Conservation (phyloP, 2,797 vertebrate genomes). For the Cebuella pygmaea region DNA sequence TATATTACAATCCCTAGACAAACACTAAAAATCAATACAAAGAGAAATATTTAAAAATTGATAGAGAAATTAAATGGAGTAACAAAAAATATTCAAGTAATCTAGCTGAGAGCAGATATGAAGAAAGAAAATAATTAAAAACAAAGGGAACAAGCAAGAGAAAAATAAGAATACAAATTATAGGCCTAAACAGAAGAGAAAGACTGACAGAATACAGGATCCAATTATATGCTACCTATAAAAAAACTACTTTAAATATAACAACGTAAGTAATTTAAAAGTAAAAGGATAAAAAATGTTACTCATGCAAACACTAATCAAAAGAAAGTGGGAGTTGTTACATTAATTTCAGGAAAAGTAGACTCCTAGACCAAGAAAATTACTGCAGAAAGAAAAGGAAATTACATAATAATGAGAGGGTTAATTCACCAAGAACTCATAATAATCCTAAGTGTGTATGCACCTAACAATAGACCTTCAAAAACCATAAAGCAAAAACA, state of each 20-base stretch:
- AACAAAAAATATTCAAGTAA: background rate
- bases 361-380: background rate
- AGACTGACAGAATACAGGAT: background rate
- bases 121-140: background rate
- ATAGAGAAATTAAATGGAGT: background rate
- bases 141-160: background rate
- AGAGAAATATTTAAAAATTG: conserved; percentile 12
- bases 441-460: background rate
- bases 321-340: background rate
- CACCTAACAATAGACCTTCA: background rate
- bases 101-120: background rate
- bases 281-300: background rate
- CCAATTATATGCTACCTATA: background rate
- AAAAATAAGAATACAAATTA: background rate
- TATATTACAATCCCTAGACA: background rate
- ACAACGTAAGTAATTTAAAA: background rate
- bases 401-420: background rate
- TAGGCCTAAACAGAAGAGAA: background rate
- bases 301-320: background rate
- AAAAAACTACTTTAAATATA: background rate
- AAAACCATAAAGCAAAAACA: background rate
- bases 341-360: conserved; percentile 24
- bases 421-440: background rate
- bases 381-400: background rate
- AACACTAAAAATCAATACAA: background rate